These are phyloP conservation scores for Trachurus trachurus DNA, from an alignment of 2,797 vertebrate species.

Conservation along the genomic window DNA sequence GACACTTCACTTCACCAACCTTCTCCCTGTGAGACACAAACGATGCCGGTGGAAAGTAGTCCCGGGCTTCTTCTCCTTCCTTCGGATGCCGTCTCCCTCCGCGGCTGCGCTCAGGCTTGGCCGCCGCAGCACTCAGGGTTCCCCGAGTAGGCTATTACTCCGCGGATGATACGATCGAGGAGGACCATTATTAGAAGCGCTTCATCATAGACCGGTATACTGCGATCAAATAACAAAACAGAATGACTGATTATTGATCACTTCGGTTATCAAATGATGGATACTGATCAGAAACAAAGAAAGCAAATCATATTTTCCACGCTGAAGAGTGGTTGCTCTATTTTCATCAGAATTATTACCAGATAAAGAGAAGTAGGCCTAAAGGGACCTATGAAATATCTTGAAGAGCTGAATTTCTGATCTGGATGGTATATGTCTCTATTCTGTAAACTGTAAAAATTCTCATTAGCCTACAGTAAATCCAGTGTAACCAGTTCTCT, in stretches of 20 bases:
- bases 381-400: background rate
- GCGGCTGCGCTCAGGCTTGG: constrained; percentile 57
- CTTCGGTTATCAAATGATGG: background rate
- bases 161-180: constrained; percentile 55
- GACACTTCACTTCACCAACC: constrained; percentile 6
- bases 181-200: background rate
- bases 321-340: background rate
- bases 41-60: constrained; percentile 76
- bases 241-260: background rate
- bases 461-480: background rate
- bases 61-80: constrained; percentile 43
- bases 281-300: background rate
- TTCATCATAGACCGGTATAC: background rate
- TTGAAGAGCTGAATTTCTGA: background rate
- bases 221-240: background rate
- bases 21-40: constrained; percentile 45
- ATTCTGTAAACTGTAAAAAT: background rate
- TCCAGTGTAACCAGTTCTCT: background rate
- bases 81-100: constrained; percentile 76
- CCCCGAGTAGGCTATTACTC: constrained; percentile 35
- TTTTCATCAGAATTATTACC: background rate
- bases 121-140: constrained; percentile 48
- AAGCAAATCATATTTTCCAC: background rate
- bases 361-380: background rate
- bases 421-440: background rate